Evolutionary conservation across 1,140 invertebrate species (phyloP), one percentile per base, ranked within the genome.

Genomic region (Tenebrio molitor): DNA sequence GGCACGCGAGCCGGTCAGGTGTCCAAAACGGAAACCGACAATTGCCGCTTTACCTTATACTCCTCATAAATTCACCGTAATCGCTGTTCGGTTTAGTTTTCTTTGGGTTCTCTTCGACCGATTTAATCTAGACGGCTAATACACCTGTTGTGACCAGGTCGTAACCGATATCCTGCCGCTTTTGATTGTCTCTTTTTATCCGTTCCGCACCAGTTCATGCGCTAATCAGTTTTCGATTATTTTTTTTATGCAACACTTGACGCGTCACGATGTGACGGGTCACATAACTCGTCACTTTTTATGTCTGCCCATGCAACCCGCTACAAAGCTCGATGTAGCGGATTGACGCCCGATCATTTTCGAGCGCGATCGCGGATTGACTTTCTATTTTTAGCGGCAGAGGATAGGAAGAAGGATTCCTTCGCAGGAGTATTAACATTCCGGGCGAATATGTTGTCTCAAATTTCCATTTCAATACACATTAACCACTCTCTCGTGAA

Each of bases 11-110:
- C 19, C 46, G 34, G 12, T 53, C 46, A 71, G 69, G 69, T 71
- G 58, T 71, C 68, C 58, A 19, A 71, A 63, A 39, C 53, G 66
- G 66, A 69, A 69, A 42, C 66, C 41, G 23, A 25, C 42, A 46
- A 69, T 69, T 69, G 66, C 42, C 25, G 42, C 19, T 44, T 39
- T 41, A 33, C 34, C 23, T 39, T 71, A 71, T 65, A 65, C 33
- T 42, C 39, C 69, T 53, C 69, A 71, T 71, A 71, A 71, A 71
- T 71, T 64, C 39, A 62, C 36, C 33, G 68, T 70, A 70, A 70
- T 70, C 53, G 69, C 41, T 64, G 69, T 71, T 64, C 66, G 12
- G 25, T 50, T 23, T 44, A 50, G 66, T 69, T 64, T 71, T 53
- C 62, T 64, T 71, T 65, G 25, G 25, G 58, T 71, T 71, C 21